Conservation (phyloP, 1,140 invertebrate species). For the Diuraphis noxia region DNA sequence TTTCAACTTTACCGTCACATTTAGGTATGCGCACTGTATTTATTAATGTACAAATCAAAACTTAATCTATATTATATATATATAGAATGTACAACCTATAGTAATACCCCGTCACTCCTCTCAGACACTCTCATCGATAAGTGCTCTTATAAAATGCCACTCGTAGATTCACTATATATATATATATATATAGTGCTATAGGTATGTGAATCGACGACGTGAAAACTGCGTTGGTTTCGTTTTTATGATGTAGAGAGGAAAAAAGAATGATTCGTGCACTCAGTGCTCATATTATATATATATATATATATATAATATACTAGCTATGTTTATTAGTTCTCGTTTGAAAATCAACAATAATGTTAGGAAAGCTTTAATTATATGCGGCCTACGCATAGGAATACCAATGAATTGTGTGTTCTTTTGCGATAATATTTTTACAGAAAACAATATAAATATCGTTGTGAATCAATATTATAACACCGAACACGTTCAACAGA, state of each 20-base stretch:
- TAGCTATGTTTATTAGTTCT: not conserved
- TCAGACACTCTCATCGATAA: not conserved
- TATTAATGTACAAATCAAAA: not conserved
- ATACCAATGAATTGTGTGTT: not conserved
- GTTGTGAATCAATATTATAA: not conserved
- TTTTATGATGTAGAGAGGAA: not conserved
- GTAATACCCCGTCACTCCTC: not conserved
- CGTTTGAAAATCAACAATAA: not conserved
- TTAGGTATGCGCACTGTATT: not conserved
- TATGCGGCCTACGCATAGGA: not conserved
- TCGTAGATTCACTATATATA: not conserved
- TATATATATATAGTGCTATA: too few species aligned
- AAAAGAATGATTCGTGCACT: not conserved
- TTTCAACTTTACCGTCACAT: not conserved
- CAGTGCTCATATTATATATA: too few species aligned
- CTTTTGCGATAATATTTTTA: not conserved
- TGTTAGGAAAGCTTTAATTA: not conserved
- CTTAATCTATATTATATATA: not conserved
- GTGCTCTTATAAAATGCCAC: not conserved
- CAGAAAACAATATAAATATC: not conserved
- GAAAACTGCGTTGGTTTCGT: not conserved
- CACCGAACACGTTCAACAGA: too few species aligned
- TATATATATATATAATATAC: not conserved
- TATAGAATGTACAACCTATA: too few species aligned
- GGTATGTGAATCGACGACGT: not conserved